Evolutionary conservation across 2,797 vertebrate genomes (phyloP).

Genomic region (Fratercula arctica): DNA sequence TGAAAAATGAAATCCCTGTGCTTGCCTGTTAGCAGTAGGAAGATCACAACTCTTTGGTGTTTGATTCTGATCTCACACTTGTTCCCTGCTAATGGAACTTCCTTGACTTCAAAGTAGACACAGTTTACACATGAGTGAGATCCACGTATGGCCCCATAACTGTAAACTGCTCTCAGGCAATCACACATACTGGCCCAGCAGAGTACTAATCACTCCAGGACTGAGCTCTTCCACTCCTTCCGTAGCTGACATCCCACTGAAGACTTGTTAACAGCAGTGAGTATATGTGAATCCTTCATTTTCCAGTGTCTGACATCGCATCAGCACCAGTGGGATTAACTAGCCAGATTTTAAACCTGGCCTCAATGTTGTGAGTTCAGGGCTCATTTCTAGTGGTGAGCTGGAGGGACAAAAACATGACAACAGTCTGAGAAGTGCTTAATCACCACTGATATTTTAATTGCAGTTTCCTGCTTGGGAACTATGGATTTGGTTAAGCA

Average conservation of each 20-base stretch:
- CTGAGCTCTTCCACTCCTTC: not conserved
- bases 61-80: slow-evolving; percentile 20
- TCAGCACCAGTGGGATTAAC: not conserved
- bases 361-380: not conserved
- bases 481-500: not conserved
- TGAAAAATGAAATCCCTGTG: not conserved
- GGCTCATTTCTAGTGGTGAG: not conserved
- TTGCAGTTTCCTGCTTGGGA: not conserved
- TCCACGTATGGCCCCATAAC: rapidly evolving
- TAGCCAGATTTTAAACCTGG: not conserved
- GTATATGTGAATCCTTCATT: not conserved
- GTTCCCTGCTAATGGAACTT: not conserved
- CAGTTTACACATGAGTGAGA: not conserved
- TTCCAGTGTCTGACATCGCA: not conserved
- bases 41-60: not conserved
- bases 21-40: not conserved
- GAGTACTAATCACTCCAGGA: not conserved
- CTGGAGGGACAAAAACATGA: not conserved
- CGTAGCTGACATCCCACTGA: not conserved
- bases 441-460: not conserved
- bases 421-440: not conserved
- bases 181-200: not conserved
- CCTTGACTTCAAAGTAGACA: slow-evolving; percentile 11
- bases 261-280: not conserved
- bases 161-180: not conserved